Conservation (phyloP, 2,888 invertebrate species). For the Patella ulyssiponensis region DNA sequence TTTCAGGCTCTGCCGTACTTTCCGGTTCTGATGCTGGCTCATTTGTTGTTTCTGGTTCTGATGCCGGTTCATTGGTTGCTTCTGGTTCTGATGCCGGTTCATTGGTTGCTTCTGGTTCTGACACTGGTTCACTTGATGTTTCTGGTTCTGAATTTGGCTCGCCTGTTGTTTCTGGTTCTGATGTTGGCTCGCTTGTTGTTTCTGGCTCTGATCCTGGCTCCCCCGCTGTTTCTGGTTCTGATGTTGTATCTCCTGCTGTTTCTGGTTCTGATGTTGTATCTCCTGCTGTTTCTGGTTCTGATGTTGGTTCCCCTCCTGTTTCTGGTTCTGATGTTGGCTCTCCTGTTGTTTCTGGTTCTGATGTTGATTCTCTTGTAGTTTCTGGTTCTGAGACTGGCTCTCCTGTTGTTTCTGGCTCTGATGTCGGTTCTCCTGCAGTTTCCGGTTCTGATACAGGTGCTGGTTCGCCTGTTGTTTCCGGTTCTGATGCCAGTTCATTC, state of each 20-base stretch:
- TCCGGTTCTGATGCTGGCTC: conserved; percentile 13
- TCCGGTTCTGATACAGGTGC: conserved; percentile 26
- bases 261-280: conserved; percentile 23
- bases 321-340: conserved; percentile 21
- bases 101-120: conserved; percentile 29
- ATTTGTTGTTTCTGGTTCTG: conserved; percentile 20
- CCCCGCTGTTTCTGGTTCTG: conserved; percentile 14
- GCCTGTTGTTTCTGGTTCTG: conserved; percentile 20
- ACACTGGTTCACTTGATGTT: conserved; percentile 12
- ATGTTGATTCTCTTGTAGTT: conserved; percentile 10
- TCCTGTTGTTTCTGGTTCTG: conserved; percentile 21
- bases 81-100: conserved; percentile 30
- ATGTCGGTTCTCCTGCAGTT: conserved; percentile 20
- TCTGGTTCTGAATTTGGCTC: conserved; percentile 23
- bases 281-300: conserved; percentile 11
- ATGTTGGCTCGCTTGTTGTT: conserved; percentile 16
- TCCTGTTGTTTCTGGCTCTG: conserved; percentile 4
- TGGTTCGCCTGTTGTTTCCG: conserved; percentile 21
- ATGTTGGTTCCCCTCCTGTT: neutral
- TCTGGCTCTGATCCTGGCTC: conserved; percentile 20
- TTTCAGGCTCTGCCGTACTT: conserved; percentile 17
- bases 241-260: conserved; percentile 11
- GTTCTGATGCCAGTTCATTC: conserved; percentile 20
- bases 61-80: conserved; percentile 28
- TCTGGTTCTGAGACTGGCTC: conserved; percentile 21